Conservation (phyloP, 2,797 vertebrate genomes). For the Hyperoplus immaculatus region DNA sequence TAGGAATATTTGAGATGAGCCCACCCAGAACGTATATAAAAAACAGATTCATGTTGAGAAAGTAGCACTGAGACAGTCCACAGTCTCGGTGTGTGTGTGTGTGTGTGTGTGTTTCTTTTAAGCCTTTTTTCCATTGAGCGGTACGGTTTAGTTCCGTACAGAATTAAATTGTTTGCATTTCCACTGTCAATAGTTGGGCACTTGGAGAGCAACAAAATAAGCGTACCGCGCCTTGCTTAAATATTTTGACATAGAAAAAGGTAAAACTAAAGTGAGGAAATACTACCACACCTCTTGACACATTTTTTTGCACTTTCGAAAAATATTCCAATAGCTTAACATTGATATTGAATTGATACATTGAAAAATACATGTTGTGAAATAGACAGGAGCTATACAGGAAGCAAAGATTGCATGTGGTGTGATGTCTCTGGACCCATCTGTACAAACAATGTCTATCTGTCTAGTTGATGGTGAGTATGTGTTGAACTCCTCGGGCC, state of each 20-base stretch:
- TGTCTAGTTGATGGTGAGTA: conserved; percentile 32
- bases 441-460: conserved; percentile 15
- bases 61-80: conserved; percentile 11
- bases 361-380: not conserved
- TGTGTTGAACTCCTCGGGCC: conserved; percentile 70
- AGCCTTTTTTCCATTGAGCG: conserved; percentile 17
- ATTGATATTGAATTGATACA: not conserved
- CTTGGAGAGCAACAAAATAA: no score
- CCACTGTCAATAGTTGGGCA: no score
- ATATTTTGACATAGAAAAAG: not conserved
- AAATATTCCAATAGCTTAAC: not conserved
- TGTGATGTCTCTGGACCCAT: not conserved
- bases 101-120: conserved; percentile 6
- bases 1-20: conserved; percentile 59
- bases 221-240: no score
- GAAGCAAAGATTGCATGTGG: not conserved
- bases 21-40: conserved; percentile 58
- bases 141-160: no score
- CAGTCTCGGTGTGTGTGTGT: conserved; percentile 12
- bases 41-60: conserved; percentile 39
- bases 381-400: not conserved
- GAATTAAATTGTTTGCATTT: no score
- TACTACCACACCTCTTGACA: not conserved
- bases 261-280: not conserved
- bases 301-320: not conserved